Conservation (phyloP, 1,140 invertebrate species). For the Pantala flavescens region DNA sequence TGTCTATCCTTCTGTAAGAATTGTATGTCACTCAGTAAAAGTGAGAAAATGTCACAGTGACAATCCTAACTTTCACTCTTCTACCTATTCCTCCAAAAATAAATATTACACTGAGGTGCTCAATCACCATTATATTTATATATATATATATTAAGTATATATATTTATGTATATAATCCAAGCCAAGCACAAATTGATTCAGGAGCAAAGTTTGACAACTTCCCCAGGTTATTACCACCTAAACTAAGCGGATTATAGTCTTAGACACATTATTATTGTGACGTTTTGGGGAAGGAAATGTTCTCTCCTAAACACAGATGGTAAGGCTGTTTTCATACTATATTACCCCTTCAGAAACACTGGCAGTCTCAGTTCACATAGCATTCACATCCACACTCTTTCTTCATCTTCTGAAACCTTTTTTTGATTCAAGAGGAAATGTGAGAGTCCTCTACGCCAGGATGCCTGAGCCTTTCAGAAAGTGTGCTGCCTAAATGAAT, state of each 20-base stretch:
- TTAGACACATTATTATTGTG: not conserved
- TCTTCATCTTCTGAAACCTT: not conserved
- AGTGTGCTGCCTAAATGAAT: no score
- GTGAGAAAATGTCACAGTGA: not conserved
- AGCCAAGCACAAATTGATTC: constrained; percentile 1
- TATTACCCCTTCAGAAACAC: not conserved
- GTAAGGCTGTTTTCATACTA: no score
- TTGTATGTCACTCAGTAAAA: not conserved
- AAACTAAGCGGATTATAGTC: not conserved
- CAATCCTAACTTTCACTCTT: not conserved
- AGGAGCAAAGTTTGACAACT: not conserved
- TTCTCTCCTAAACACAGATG: not conserved
- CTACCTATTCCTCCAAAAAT: not conserved
- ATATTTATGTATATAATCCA: not conserved
- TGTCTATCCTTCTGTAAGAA: not conserved
- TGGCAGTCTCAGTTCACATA: not conserved
- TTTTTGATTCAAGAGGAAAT: not conserved
- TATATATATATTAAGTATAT: not conserved
- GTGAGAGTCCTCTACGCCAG: no score
- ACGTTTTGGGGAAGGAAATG: not conserved
- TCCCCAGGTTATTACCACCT: not conserved
- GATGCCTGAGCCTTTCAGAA: no score
- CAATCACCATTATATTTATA: no score
- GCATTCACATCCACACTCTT: not conserved
- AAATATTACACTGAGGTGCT: constrained; percentile 1